Evolutionary conservation across 1,140 invertebrate genomes (phyloP), one percentile per base, ranked within the genome.

Genomic region (Ectropis grisescens): DNA sequence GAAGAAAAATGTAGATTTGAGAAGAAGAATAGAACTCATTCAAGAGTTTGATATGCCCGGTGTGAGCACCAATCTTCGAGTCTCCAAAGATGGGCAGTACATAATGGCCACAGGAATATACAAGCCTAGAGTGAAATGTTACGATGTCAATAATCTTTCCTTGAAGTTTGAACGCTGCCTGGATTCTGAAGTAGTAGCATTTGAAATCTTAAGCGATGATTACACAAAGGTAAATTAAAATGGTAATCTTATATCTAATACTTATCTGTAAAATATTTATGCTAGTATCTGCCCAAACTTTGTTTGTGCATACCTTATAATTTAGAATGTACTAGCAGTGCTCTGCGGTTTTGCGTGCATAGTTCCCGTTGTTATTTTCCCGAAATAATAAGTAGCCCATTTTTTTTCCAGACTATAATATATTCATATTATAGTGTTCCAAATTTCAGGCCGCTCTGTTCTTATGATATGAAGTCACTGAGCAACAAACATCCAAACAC

Each of bases 11-110:
- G 88, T 93, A 29, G 95, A 97, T 66, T 86, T 98, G 22, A 86
- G 94, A 44, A 87, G 91, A 50, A 84, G 95, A 60, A 98, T 99
- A 47, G 94, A 99, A 76, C 86, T 99, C 10, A 95, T 99, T 56
- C 98, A 99, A 82, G 98, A 99, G 70, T 99, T 99, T 88, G 94
- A 98, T 50, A 99, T 99, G 98, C 98, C 98, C 34, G 94, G 88
- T 40, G 85, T 99, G 1, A 97, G 95, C 61, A 93, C 89, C 23
- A 89, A 87, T 24, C 87, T 99, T 25, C 86, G 88, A 69, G 85
- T 96, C 28, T 94, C 96, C n/a, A 89, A 86, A 57, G 97, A 99
- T 89, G 91, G 93, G 12, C 90, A 98, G 43, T 98, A 95, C 72
- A 90, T 99, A 42, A 83, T 98, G 49, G 93, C 92, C 12, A 93